Evolutionary conservation across 2,797 vertebrate genomes (phyloP), one percentile per base, ranked within the genome.

Genomic region (Chaetophractus vellerosus): DNA sequence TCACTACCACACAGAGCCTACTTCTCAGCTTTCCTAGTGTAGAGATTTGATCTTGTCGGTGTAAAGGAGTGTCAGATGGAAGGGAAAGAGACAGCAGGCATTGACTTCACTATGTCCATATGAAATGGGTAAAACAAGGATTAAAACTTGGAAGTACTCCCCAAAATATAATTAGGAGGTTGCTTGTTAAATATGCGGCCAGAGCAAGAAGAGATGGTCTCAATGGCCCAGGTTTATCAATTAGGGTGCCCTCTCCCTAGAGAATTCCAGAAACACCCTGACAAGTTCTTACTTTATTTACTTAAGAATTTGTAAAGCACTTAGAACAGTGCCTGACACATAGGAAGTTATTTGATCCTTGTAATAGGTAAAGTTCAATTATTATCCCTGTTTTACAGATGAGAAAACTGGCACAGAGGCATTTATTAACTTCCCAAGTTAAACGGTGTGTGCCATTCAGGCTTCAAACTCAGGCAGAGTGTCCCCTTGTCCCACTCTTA

Each of bases 221-320:
- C 52, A 59, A 48, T 57, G 12, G 26, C 61, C 75, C 74, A 15
- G 57, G 52, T 63, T 90, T 81, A 80, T 84, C 59, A 81, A 79
- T 45, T 55, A 41, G 59, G 18, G 19, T 10, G 55, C 72, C 50
- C 41, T 80, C 57, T 91, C 45, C 31, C 33, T 86, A 33, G 74
- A 64, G 11, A 71, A 21, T 59, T 19, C 52, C 66, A 71, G 76
- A 76, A 61, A 38, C 64, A 9, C 18, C 38, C 38, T 21, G 10
- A 69, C n/a, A 81, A 83, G 28, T 92, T 71, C 76, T 75, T 64
- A 78, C 8, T 87, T 83, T 71, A 83, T 16, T 87, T 83, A 88
- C 45, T 66, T 23, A 66, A 61, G 92, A 72, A 72, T 55, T 31
- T 89, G 31, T 21, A 55, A 91, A 91, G 83, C 9, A n/a, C 63